A percentile compares a stretch with the other conserved stretches of the same genome.
Conservation (phyloP, 2,888 invertebrate species). For the Schizaphis graminum region DNA sequence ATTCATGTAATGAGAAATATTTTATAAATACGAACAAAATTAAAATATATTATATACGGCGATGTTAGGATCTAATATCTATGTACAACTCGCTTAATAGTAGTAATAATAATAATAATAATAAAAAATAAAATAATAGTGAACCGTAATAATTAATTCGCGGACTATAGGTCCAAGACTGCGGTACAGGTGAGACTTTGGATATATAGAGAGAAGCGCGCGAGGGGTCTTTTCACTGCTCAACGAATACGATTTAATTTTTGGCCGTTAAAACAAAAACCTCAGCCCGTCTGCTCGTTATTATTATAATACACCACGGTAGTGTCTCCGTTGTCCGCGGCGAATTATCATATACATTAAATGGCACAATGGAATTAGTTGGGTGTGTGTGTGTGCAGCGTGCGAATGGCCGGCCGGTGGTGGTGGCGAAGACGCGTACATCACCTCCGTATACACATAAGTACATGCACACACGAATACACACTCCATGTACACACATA, state of each 20-base stretch:
- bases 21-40: background rate
- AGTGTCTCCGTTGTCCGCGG: constrained; percentile 55
- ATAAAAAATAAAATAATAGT: background rate
- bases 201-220: background rate
- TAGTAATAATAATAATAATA: too few relatives aligned
- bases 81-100: background rate
- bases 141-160: background rate
- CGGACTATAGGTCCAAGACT: background rate
- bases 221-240: background rate
- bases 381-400: constrained; percentile 24
- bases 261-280: constrained; percentile 63
- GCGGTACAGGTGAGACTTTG: background rate
- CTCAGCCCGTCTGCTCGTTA: constrained; percentile 32
- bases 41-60: background rate
- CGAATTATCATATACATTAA: constrained; percentile 28
- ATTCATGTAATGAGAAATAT: background rate
- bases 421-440: constrained; percentile 54
- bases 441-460: background rate
- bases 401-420: constrained; percentile 58
- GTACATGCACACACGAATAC: background rate
- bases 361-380: constrained; percentile 43
- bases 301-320: background rate
- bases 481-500: background rate
- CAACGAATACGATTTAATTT: constrained; percentile 18
- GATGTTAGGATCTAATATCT: background rate